phyloP scores from a whole-genome alignment of 2,888 invertebrate species.

The Tanypteryx hageni region DNA sequence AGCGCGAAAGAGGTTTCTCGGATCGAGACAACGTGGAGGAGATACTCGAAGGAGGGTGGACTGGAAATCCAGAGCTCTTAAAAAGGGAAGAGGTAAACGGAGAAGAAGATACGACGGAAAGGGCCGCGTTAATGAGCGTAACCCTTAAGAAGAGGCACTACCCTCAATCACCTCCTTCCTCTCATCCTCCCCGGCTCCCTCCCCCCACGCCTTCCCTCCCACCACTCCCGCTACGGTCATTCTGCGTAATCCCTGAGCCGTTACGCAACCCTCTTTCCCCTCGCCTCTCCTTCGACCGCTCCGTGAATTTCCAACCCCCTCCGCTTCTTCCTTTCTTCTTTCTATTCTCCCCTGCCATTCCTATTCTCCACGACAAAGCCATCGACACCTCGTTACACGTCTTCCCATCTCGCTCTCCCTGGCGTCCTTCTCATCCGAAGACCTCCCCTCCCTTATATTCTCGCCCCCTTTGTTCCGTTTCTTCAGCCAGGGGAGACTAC shows the following conservation, averaged over 20 bases:
- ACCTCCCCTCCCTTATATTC: no score
- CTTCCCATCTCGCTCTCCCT: background rate
- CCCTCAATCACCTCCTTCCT: slow-evolving; percentile 14
- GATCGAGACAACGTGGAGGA: background rate
- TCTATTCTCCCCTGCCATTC: no score
- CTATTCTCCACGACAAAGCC: background rate
- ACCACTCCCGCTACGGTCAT: slow-evolving; percentile 28
- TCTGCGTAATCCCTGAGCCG: slow-evolving; percentile 44
- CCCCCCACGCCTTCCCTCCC: background rate
- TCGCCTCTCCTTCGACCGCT: background rate
- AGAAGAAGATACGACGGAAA: background rate
- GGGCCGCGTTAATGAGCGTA: background rate
- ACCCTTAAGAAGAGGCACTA: slow-evolving; percentile 25
- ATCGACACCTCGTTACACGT: slow-evolving; percentile 25
- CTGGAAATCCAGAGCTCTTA: slow-evolving; percentile 8
- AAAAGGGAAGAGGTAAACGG: background rate
- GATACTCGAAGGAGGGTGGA: background rate
- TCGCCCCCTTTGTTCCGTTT: no score
- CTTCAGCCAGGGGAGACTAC: background rate
- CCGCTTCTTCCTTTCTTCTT: background rate
- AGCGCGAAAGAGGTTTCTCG: background rate
- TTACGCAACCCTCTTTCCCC: slow-evolving; percentile 19
- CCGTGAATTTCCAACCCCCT: background rate
- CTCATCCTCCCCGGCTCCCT: background rate
- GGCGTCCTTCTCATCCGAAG: no score